phyloP scores from a whole-genome alignment of 2,888 invertebrate genomes.

The Gisinianus flammeolus region DNA sequence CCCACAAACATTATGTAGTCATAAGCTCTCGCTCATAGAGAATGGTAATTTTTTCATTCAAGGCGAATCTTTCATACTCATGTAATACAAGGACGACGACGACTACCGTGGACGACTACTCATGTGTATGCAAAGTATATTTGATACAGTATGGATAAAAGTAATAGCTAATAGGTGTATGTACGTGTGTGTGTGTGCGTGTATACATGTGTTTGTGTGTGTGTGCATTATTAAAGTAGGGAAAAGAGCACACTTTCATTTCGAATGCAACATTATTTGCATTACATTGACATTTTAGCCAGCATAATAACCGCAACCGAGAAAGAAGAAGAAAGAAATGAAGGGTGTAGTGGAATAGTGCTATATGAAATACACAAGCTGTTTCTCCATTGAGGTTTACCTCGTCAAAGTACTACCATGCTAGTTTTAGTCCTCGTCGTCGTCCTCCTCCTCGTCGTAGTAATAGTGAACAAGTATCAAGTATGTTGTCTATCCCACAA shows the following conservation, averaged over 20 bases:
- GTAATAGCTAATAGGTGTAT: too few species aligned
- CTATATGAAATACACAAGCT: background rate
- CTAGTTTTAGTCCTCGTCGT: background rate
- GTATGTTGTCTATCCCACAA: too few species aligned
- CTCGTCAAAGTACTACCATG: background rate
- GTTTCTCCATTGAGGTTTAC: background rate
- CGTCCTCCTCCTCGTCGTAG: background rate
- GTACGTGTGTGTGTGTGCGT: background rate
- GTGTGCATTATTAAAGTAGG: constrained; percentile 6
- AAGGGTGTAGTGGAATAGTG: background rate
- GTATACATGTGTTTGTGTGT: background rate
- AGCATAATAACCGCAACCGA: background rate
- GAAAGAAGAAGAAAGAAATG: background rate
- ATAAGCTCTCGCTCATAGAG: background rate
- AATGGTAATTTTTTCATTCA: constrained; percentile 7
- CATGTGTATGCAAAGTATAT: background rate
- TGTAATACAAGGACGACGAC: background rate
- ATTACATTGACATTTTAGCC: constrained; percentile 6
- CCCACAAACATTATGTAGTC: background rate
- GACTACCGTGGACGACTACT: background rate
- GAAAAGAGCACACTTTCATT: constrained; percentile 3
- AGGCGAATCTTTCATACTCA: background rate
- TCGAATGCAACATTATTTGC: constrained; percentile 12
- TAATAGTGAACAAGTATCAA: background rate
- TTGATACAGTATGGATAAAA: background rate